Conservation (phyloP, 2,888 invertebrate genomes). For the Oligia latruncula region DNA sequence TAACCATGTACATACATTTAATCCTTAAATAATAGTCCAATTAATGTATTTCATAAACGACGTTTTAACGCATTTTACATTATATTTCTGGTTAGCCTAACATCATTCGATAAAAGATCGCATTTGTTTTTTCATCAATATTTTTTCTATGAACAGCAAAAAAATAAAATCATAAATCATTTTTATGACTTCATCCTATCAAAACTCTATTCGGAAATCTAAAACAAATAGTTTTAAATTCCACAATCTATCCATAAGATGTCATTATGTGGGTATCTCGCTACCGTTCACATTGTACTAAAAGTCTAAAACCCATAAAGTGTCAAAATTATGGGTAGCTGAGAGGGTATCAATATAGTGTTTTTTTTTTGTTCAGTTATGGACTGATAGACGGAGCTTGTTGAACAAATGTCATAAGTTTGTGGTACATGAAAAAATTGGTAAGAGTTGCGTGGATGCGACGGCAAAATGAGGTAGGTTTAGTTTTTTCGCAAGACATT, state of each 20-base stretch:
- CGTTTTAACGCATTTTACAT: neutral
- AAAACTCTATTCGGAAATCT: constrained; percentile 44
- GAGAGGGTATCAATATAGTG: constrained; percentile 65
- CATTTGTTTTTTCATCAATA: neutral
- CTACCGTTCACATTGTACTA: constrained; percentile 72
- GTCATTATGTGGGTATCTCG: constrained; percentile 54
- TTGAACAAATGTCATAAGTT: constrained; percentile 70
- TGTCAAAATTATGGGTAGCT: constrained; percentile 69
- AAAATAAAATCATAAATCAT: constrained; percentile 31
- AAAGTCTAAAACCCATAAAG: constrained; percentile 67
- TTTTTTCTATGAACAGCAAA: neutral
- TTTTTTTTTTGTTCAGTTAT: constrained; percentile 60
- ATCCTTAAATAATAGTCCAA: neutral
- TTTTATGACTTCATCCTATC: constrained; percentile 60
- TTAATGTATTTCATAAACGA: neutral
- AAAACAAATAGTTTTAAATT: constrained; percentile 56
- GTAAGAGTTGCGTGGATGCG: constrained; percentile 41
- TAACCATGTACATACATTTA: neutral
- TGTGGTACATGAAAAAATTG: constrained; percentile 22
- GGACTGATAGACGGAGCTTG: constrained; percentile 52
- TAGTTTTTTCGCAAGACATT: neutral
- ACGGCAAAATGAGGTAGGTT: neutral
- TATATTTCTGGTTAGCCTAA: neutral
- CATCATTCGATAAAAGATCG: neutral
- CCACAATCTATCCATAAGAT: constrained; percentile 45